phyloP scores from a whole-genome alignment of 2,797 vertebrate species.

The Phataginus tricuspis region DNA sequence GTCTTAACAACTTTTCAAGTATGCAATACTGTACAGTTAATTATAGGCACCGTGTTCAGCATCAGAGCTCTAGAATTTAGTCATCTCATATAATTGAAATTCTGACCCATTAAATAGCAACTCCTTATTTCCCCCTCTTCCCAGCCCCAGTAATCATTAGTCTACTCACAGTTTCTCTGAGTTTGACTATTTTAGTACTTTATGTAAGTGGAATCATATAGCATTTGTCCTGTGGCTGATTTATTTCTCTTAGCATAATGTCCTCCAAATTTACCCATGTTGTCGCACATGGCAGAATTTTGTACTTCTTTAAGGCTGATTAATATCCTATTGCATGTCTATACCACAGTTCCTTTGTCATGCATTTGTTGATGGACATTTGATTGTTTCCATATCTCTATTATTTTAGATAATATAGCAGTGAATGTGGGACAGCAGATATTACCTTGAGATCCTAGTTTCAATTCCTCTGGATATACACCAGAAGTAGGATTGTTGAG shows the following conservation, averaged over 20 bases:
- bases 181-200: neutral
- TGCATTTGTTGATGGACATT: neutral
- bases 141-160: neutral
- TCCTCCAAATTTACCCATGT: neutral
- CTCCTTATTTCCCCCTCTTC: no score
- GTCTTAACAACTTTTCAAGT: neutral
- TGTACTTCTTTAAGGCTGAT: neutral
- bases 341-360: neutral
- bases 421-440: neutral
- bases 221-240: neutral
- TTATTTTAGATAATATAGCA: neutral
- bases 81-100: neutral
- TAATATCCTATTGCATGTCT: neutral
- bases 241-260: neutral
- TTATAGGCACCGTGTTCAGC: neutral
- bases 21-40: neutral
- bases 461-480: neutral
- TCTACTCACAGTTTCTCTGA: neutral
- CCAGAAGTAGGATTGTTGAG: neutral
- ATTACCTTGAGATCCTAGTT: neutral
- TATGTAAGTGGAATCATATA: neutral
- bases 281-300: neutral
- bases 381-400: neutral
- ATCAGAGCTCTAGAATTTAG: neutral
- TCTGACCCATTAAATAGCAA: no score